Evolutionary conservation across 2,888 invertebrate genomes (phyloP), one percentile per base, ranked within the genome.

Genomic region (Toxonevra muliebris): DNA sequence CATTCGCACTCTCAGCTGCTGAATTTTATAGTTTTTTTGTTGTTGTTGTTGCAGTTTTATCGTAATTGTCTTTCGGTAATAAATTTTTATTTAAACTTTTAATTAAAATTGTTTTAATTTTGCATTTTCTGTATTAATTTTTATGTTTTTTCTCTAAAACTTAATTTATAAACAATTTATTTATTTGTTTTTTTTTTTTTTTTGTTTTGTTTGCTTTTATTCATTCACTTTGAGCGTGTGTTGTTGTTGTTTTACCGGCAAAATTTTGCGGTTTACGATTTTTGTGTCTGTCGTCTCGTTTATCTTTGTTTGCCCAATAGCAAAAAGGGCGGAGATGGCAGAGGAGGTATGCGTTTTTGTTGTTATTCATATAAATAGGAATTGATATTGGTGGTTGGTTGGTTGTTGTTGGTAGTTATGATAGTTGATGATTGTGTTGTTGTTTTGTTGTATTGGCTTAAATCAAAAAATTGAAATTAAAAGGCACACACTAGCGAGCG

Each of bases 401-500:
- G 30, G 30, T 30, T 30, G 30, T 7, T 30, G 30, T 30, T 30
- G 30, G 30, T 7, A 30, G 7, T 30, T 30, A n/a, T n/a, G 30
- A 48, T 64, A 57, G 48, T 20, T 66, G 40, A 61, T 66, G 54
- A 61, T 68, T 55, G 20, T 61, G 52, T 61, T 60, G 43, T 30
- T 30, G 19, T 42, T 67, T 63, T 60, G 60, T 42, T 63, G 54
- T 55, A 30, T 30, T 30, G 30, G 30, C 7, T 4, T 30, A 30
- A 30, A 30, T 30, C 30, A 30, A 30, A 30, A 30, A 30, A 30
- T 30, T 30, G 3, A 30, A 30, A 30, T 7, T 2, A 30, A 30
- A 30, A 30, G 30, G 30, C 30, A 30, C 30, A 30, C 30, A 30
- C 30, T 30, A 30, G 30, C 30, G 30, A 30, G 30, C 30, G 30